These are phyloP conservation scores for Phylloscopus trochiloides DNA, from an alignment of 2,113 vertebrate species.

Conservation along the genomic window DNA sequence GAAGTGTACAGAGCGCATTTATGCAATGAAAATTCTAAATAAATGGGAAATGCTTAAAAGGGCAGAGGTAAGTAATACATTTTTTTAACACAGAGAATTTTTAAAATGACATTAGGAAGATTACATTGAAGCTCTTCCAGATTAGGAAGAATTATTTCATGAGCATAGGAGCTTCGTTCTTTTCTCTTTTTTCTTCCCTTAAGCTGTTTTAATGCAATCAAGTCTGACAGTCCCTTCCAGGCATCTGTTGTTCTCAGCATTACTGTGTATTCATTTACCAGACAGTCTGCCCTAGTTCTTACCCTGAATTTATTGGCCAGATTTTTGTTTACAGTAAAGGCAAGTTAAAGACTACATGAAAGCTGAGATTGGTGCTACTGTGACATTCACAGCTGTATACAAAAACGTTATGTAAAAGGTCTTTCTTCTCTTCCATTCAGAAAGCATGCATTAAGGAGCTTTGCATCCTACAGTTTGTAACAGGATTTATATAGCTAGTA, in stretches of 20 bases:
- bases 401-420: conserved; percentile 3
- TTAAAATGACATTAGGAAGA: background rate
- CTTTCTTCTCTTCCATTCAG: background rate
- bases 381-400: background rate
- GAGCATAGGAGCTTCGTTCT: background rate
- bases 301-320: conserved; percentile 40
- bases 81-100: background rate
- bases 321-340: conserved; percentile 52
- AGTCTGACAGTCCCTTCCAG: conserved; percentile 58
- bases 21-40: conserved; percentile 98
- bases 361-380: background rate
- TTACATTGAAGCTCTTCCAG: background rate
- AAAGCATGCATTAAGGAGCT: background rate
- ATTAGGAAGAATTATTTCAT: conserved; percentile 54
- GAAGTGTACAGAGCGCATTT: conserved; percentile 94
- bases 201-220: conserved; percentile 51
- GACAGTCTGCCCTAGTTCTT: conserved; percentile 49
- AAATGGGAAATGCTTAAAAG: conserved; percentile 99
- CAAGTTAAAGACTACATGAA: conserved; percentile 17
- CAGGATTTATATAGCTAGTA: background rate
- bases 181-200: background rate
- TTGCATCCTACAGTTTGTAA: background rate
- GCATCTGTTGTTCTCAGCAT: conserved; percentile 39
- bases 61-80: conserved; percentile 82
- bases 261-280: conserved; percentile 5